Evolutionary conservation across 2,888 invertebrate species (phyloP).

Genomic region (Temnothorax rugatulus): DNA sequence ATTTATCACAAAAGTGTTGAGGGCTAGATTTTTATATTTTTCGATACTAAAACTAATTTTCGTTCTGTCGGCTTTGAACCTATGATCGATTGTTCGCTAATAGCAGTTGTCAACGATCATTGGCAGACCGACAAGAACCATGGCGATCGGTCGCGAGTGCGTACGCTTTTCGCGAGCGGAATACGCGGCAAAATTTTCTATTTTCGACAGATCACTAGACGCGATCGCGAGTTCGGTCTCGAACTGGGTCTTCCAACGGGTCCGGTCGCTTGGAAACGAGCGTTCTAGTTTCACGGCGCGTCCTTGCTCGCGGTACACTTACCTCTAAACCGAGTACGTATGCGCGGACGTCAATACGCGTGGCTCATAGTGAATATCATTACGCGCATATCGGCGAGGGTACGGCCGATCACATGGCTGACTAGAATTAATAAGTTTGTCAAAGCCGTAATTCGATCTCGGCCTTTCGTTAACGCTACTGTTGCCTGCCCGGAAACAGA

Average conservation of each 20-base stretch:
- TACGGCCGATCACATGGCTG: slow-evolving; percentile 17
- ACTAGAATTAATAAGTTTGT: slow-evolving; percentile 44
- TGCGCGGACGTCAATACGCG: slow-evolving; percentile 60
- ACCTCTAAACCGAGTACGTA: slow-evolving; percentile 67
- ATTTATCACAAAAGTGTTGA: not conserved
- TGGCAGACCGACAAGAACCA: not conserved
- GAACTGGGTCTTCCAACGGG: slow-evolving; percentile 71
- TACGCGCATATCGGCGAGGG: slow-evolving; percentile 52
- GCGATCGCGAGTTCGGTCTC: slow-evolving; percentile 46
- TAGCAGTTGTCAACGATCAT: not conserved
- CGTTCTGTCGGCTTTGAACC: not conserved
- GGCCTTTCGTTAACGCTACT: not conserved
- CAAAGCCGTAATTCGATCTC: not conserved
- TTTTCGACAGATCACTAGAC: slow-evolving; percentile 17
- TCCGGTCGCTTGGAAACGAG: slow-evolving; percentile 65
- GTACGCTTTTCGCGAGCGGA: not conserved
- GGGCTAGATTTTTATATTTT: not conserved
- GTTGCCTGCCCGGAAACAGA: not conserved
- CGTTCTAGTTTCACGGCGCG: slow-evolving; percentile 75
- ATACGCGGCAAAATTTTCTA: not conserved
- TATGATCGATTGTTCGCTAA: not conserved
- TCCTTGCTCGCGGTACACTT: slow-evolving; percentile 78
- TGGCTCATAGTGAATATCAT: slow-evolving; percentile 64
- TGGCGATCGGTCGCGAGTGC: not conserved
- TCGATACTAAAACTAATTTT: not conserved